Conservation (phyloP, 2,113 vertebrate genomes). For the Microtus ochrogaster region DNA sequence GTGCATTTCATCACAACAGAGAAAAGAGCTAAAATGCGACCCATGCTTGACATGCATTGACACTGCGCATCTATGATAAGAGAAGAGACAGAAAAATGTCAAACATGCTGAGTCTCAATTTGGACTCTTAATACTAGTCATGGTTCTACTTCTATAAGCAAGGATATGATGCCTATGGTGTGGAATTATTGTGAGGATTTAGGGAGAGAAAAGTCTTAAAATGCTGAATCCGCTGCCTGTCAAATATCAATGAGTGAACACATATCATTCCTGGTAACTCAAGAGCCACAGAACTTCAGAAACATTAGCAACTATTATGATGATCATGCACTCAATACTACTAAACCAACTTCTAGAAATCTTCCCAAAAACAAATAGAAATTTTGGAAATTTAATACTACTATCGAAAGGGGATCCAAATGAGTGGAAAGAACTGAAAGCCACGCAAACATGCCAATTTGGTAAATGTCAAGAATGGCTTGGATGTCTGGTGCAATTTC, state of each 20-base stretch:
- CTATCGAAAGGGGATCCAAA: not conserved
- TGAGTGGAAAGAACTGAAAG: not conserved
- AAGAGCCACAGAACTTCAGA: not conserved
- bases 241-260: not conserved
- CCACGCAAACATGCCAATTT: not conserved
- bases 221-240: not conserved
- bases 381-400: not conserved
- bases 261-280: not conserved
- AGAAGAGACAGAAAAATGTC: not conserved
- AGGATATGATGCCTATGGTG: not conserved
- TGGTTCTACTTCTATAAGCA: not conserved
- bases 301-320: constrained; percentile 4
- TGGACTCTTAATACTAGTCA: not conserved
- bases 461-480: not conserved
- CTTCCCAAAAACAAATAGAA: not conserved
- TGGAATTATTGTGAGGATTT: not conserved
- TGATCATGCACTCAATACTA: not conserved
- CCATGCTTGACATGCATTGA: not conserved
- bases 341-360: not conserved
- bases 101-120: not conserved
- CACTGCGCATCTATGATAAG: not conserved
- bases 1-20: not conserved
- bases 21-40: not conserved
- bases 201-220: not conserved
- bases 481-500: not conserved